Evolutionary conservation across 2,113 vertebrate genomes (phyloP).

Genomic region (Bubo blakistoni): DNA sequence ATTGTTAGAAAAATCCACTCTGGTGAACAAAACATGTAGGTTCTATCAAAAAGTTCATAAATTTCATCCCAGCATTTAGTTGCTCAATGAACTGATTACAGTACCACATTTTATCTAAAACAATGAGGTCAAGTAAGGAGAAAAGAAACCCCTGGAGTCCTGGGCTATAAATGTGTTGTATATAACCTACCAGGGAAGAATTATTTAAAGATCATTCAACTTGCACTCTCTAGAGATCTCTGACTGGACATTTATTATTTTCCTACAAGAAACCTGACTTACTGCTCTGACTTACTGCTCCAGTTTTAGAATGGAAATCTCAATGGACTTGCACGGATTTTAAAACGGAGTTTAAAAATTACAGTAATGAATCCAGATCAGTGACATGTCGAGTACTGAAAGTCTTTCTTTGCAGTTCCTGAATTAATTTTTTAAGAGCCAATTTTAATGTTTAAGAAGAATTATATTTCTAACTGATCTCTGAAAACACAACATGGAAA

Average conservation of each 20-base stretch:
- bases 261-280: not conserved
- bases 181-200: not conserved
- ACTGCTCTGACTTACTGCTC: not conserved
- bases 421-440: not conserved
- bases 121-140: not conserved
- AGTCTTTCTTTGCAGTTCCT: not conserved
- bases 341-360: not conserved
- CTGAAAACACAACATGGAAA: not conserved
- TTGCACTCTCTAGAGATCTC: not conserved
- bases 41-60: not conserved
- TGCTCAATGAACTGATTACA: slow-evolving; percentile 20
- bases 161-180: not conserved
- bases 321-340: not conserved
- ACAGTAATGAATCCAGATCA: not conserved
- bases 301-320: slow-evolving; percentile 25
- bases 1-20: not conserved
- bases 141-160: not conserved
- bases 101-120: not conserved
- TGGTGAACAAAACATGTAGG: not conserved
- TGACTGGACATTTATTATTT: slow-evolving; percentile 30
- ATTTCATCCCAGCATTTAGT: not conserved
- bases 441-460: not conserved
- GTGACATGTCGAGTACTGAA: not conserved
- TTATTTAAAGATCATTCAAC: slow-evolving; percentile 31
- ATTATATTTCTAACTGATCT: not conserved